A percentile compares a stretch with the other conserved stretches of the same genome.
Conservation (phyloP, 2,888 invertebrate species). For the Rotaria socialis region DNA sequence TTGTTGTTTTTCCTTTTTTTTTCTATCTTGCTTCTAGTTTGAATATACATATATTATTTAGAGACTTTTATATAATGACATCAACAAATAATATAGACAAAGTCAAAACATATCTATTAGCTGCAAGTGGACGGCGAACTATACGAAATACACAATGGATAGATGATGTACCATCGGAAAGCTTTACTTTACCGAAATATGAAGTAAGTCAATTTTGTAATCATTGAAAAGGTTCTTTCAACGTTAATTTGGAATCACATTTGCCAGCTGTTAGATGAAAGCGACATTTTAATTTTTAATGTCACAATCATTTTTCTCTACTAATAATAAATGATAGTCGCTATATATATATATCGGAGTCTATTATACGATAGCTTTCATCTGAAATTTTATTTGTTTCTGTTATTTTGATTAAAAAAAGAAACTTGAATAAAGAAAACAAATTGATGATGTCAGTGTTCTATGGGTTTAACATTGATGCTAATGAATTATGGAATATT, state of each 20-base stretch:
- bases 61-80: neutral
- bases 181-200: constrained; percentile 35
- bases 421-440: too few species aligned
- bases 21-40: constrained; percentile 12
- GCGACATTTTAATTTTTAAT: too few species aligned
- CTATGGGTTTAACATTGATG: too few species aligned
- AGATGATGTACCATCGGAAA: constrained; percentile 30
- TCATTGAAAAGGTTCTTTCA: neutral
- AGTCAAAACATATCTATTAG: constrained; percentile 30
- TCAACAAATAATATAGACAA: constrained; percentile 6
- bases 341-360: too few species aligned
- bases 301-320: too few species aligned
- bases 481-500: too few species aligned
- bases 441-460: too few species aligned
- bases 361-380: too few species aligned
- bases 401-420: too few species aligned
- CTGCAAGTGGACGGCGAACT: constrained; percentile 23
- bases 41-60: constrained; percentile 8
- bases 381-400: too few species aligned
- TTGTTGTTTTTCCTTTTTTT: neutral
- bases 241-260: neutral
- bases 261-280: neutral
- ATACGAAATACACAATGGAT: constrained; percentile 15
- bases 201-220: neutral
- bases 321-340: too few species aligned